Percentiles rank a stretch among this genome's conserved stretches.
Conservation (phyloP, 2,797 vertebrate genomes). For the Pitangus sulphuratus region DNA sequence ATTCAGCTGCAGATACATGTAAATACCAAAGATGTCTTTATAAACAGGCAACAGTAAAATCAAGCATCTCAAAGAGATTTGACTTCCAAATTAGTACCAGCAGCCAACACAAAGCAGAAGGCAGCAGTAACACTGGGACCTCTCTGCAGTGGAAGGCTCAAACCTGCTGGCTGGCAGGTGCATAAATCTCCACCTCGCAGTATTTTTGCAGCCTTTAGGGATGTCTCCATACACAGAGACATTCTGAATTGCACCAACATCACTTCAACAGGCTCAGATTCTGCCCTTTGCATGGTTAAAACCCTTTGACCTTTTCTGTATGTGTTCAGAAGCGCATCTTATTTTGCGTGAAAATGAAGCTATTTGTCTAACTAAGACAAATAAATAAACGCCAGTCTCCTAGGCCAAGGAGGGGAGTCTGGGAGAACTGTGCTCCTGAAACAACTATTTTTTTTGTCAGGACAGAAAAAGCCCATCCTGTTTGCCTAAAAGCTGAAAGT, state of each 20-base stretch:
- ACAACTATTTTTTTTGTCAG: neutral
- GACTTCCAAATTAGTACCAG: neutral
- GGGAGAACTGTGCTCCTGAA: neutral
- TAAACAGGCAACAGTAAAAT: neutral
- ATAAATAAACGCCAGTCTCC: neutral
- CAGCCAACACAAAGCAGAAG: neutral
- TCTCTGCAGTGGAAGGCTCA: neutral
- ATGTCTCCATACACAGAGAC: neutral
- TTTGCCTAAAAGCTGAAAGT: slow-evolving; percentile 35
- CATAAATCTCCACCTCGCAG: neutral
- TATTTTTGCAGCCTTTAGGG: slow-evolving; percentile 23
- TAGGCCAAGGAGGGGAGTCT: neutral
- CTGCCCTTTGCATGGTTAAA: slow-evolving; percentile 33
- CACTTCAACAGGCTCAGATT: slow-evolving; percentile 45
- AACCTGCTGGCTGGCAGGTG: neutral
- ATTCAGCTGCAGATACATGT: neutral
- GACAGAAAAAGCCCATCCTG: neutral
- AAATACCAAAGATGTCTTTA: neutral
- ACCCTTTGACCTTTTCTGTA: slow-evolving; percentile 38
- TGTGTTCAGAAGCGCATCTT: neutral
- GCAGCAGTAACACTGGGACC: accelerated
- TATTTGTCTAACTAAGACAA: slow-evolving; percentile 23
- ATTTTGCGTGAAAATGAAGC: slow-evolving; percentile 13
- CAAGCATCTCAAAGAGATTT: neutral
- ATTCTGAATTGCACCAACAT: neutral